These are phyloP conservation scores for Pycnonotus jocosus DNA, from an alignment of 2,113 vertebrate genomes.

Conservation along the genomic window DNA sequence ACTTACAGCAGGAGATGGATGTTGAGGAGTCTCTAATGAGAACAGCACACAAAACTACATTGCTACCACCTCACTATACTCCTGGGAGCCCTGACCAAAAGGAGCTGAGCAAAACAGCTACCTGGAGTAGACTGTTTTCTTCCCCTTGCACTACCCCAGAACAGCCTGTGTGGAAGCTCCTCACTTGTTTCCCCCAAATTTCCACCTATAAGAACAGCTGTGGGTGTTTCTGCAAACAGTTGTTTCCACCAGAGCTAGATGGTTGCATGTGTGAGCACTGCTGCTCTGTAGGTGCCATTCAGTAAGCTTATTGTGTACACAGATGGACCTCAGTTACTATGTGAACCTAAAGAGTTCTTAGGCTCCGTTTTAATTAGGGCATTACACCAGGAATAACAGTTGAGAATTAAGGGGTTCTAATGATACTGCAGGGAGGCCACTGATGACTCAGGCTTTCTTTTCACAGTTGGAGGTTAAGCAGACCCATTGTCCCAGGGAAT, in stretches of 20 bases:
- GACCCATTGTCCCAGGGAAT: slow-evolving; percentile 8
- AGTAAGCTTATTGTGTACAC: not conserved
- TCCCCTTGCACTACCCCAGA: not conserved
- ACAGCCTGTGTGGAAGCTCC: not conserved
- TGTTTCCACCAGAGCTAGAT: not conserved
- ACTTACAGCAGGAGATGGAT: not conserved
- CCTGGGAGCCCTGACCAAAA: not conserved
- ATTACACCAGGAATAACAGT: slow-evolving; percentile 12
- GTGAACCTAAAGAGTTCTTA: not conserved
- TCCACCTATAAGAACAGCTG: not conserved
- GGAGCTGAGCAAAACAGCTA: not conserved
- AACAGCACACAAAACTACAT: not conserved
- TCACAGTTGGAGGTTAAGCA: slow-evolving; percentile 22
- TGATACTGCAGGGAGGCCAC: fast-evolving
- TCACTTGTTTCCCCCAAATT: not conserved
- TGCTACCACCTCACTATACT: fast-evolving
- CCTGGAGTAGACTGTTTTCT: not conserved
- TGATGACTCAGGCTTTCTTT: slow-evolving; percentile 43
- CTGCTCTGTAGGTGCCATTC: not conserved
- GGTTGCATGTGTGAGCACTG: not conserved
- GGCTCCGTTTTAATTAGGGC: slow-evolving; percentile 12
- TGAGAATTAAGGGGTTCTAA: slow-evolving; percentile 2
- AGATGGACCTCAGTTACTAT: not conserved
- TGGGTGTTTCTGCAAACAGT: not conserved
- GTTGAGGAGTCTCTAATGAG: not conserved